phyloP scores from a whole-genome alignment of 2,888 invertebrate species.

The Eulithis testata region DNA sequence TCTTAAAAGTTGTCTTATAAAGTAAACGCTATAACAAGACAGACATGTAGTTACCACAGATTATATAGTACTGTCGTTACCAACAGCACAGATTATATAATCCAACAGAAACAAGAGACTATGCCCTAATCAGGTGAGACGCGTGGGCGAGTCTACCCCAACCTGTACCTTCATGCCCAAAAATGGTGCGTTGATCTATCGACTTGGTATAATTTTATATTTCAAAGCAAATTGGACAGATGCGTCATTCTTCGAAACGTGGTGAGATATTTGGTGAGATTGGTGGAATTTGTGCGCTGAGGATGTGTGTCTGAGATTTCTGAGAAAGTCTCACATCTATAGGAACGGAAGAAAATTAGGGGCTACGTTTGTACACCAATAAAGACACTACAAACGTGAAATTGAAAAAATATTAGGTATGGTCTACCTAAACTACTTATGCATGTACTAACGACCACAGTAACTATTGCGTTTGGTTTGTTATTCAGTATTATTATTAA shows the following conservation, averaged over 20 bases:
- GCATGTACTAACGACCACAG: background rate
- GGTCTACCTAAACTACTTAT: too few relatives aligned
- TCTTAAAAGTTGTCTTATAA: background rate
- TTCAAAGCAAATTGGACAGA: conserved; percentile 19
- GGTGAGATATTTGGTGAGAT: background rate
- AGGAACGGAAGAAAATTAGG: too few relatives aligned
- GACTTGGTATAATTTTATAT: conserved; percentile 13
- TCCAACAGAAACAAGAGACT: background rate
- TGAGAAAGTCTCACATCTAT: too few relatives aligned
- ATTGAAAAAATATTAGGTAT: too few relatives aligned
- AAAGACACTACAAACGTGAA: too few relatives aligned
- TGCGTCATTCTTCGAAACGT: background rate
- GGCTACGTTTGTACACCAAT: too few relatives aligned
- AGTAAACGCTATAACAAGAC: background rate
- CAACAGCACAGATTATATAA: background rate
- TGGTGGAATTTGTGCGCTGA: background rate
- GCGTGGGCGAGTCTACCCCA: conserved; percentile 28
- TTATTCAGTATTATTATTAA: too few relatives aligned
- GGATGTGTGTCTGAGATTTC: too few relatives aligned
- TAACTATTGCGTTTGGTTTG: too few relatives aligned
- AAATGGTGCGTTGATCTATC: conserved; percentile 21
- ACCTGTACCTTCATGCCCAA: conserved; percentile 17
- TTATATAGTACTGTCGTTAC: background rate
- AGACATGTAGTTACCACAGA: background rate
- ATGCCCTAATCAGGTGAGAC: conserved; percentile 18